phyloP scores from a whole-genome alignment of 2,113 vertebrate species.

The Spea multiplicata region DNA sequence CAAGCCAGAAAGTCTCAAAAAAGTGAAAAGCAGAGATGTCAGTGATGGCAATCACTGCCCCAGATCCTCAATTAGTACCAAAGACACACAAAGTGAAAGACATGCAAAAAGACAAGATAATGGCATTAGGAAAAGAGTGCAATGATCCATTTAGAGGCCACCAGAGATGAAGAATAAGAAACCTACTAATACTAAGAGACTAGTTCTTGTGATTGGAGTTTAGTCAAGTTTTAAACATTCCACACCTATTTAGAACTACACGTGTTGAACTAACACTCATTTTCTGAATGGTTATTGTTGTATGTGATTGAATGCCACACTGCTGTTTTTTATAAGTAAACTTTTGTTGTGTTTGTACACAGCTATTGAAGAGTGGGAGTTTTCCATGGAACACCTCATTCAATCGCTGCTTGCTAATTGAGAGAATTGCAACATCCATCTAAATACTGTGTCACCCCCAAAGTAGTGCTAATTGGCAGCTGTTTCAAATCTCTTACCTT shows the following conservation, averaged over 20 bases:
- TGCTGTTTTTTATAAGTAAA: neutral
- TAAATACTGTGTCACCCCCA: neutral
- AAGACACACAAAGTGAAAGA: neutral
- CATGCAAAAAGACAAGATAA: conserved; percentile 15
- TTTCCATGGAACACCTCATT: neutral
- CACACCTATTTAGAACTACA: conserved; percentile 6
- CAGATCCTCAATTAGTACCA: conserved; percentile 11
- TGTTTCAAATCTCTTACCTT: neutral
- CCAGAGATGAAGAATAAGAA: conserved; percentile 12
- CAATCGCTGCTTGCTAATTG: neutral
- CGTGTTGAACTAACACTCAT: neutral
- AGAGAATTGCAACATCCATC: neutral
- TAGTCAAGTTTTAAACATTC: neutral
- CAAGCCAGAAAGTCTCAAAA: conserved; percentile 21
- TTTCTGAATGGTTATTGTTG: neutral
- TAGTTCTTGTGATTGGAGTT: neutral
- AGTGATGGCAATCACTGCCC: conserved; percentile 14
- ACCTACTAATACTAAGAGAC: neutral
- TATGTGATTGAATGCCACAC: neutral
- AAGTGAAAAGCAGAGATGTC: conserved; percentile 21
- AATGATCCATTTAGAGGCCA: conserved; percentile 31
- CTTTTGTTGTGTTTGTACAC: neutral
- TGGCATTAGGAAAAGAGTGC: conserved; percentile 8
- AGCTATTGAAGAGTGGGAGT: neutral
- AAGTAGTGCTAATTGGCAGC: neutral